Conservation (phyloP, 2,113 vertebrate genomes). For the Campylorhamphus procurvoides region DNA sequence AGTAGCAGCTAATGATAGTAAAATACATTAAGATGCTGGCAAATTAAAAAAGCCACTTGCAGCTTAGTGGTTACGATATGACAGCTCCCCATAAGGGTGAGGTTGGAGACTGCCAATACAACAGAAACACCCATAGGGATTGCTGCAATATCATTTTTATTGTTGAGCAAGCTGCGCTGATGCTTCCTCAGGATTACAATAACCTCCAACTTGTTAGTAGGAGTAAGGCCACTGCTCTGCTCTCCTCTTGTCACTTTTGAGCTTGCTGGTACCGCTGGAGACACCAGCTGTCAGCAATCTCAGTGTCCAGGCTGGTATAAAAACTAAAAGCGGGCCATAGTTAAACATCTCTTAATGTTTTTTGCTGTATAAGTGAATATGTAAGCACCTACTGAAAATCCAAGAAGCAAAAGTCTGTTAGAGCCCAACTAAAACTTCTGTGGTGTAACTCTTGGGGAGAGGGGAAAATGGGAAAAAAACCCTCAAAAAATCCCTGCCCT, state of each 20-base stretch:
- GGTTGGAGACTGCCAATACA: neutral
- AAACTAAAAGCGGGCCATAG: neutral
- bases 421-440: neutral
- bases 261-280: neutral
- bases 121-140: neutral
- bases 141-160: neutral
- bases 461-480: rapidly evolving
- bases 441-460: neutral
- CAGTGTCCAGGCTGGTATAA: neutral
- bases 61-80: neutral
- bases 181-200: neutral
- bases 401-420: neutral
- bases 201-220: neutral
- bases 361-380: neutral
- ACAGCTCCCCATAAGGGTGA: neutral
- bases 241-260: neutral
- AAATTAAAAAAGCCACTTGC: conserved; percentile 41
- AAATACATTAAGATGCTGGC: conserved; percentile 63
- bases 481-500: neutral
- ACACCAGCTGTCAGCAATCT: neutral
- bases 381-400: neutral
- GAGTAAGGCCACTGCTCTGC: neutral
- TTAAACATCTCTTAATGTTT: neutral
- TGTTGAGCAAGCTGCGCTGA: neutral
- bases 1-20: conserved; percentile 63